Percentiles rank a stretch among this genome's conserved stretches.
These are phyloP conservation scores for Cryptus armator DNA, from an alignment of 2,888 invertebrate species.

Conservation along the genomic window DNA sequence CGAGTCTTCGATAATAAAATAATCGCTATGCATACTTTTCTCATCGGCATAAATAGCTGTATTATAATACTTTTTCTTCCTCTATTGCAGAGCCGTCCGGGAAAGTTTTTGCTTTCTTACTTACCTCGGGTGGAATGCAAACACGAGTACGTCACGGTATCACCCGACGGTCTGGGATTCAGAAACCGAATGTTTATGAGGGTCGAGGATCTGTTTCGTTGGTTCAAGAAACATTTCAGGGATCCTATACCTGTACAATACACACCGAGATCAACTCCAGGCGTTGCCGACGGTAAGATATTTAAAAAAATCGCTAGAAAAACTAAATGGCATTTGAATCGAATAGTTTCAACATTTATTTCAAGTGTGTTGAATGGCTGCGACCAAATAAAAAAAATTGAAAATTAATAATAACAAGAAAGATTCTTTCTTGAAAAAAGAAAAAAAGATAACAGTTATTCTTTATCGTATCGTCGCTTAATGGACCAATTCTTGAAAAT, in stretches of 20 bases:
- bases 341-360: too few species aligned
- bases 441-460: not conserved
- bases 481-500: not conserved
- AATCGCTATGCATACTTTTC: not conserved
- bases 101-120: conserved; percentile 97
- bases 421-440: too few species aligned
- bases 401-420: not conserved
- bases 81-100: conserved; percentile 89
- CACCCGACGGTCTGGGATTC: conserved; percentile 97
- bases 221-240: conserved; percentile 99
- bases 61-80: not conserved
- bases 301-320: not conserved
- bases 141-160: conserved; percentile 97
- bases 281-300: conserved; percentile 73
- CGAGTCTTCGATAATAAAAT: conserved; percentile 19
- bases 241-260: conserved; percentile 86
- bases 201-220: conserved; percentile 92
- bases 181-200: conserved; percentile 95
- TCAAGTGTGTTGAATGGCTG: too few species aligned
- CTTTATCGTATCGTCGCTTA: not conserved
- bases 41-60: not conserved
- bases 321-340: not conserved
- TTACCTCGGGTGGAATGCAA: conserved; percentile 93
- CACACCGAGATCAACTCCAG: conserved; percentile 81
- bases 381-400: not conserved